Base-by-base conservation (phyloP, 2,888 invertebrate genomes). In the Callimorpha dominula region DNA sequence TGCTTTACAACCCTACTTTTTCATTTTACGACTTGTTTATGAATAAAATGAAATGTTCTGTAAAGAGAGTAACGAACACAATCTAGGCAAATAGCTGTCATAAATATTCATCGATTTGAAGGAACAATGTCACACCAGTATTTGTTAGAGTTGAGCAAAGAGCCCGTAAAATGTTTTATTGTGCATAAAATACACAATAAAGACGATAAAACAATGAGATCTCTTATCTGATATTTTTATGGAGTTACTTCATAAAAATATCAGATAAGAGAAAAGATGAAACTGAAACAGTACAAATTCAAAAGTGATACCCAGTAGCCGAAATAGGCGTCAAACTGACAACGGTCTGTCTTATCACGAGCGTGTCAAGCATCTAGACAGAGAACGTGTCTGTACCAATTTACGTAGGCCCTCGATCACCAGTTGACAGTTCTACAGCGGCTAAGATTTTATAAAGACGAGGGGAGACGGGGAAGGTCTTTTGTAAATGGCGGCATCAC, bases 261-360 rank as follows among this genome's bases (percentile, higher is more conserved):
- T 40, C 54, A 43, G 68, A 76, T 78, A 74, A 78, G 65, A 62
- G 46, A 65, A 50, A 71, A 63, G 70, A 72, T 72, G 71, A 75
- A 78, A 78, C 76, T 71, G 73, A 73, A 79, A 81, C 71, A 81
- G 82, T 86, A 81, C 80, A 83, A 83, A 87, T 82, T 79, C 81
- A 86, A 81, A 85, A 78, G 75, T 80, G 76, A 87, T 86, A 87
- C 88, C 87, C 92, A 84, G 94, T 92, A 94, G 93, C 91, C 80
- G 77, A 84, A 89, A 89, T 90, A 91, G 89, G 93, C 92, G 94
- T 93, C 88, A 92, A 93, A 91, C 84, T 88, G 90, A 91, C 90
- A 90, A 85, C 86, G 86, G 87, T 86, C 80, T 82, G 87, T 89
- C 90, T 92, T 92, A 92, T 92, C 93, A 88, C 85, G 84, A 78